Evolutionary conservation across 2,113 vertebrate species (phyloP).

Genomic region (Rostratula benghalensis): DNA sequence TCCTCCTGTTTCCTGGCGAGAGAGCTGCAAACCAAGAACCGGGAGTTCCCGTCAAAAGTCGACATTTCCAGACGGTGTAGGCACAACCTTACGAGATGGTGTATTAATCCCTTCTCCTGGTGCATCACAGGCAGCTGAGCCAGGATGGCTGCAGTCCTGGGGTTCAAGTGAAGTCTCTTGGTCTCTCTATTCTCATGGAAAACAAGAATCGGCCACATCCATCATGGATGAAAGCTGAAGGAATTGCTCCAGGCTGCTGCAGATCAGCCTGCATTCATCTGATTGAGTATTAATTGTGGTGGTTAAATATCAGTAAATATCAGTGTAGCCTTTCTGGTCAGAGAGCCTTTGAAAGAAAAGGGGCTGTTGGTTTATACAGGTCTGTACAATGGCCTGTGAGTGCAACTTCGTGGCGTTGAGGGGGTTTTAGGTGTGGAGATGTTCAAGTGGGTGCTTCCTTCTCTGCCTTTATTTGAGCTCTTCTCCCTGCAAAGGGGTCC

Average conservation of each 20-base stretch:
- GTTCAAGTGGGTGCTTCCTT: background rate
- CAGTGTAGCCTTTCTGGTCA: background rate
- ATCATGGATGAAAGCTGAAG: background rate
- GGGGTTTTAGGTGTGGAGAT: background rate
- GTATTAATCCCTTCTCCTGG: background rate
- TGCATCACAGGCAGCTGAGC: background rate
- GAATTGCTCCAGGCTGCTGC: background rate
- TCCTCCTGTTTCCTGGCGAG: background rate
- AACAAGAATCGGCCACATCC: background rate
- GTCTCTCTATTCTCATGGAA: background rate
- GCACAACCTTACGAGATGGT: background rate
- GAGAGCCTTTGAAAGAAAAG: background rate
- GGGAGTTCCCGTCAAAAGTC: background rate
- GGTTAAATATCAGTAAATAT: fast-evolving
- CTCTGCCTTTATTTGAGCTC: background rate
- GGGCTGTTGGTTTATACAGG: background rate
- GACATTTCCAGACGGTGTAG: background rate
- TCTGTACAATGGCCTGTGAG: background rate
- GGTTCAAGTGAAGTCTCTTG: background rate
- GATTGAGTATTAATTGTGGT: background rate
- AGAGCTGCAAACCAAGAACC: background rate
- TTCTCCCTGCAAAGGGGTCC: fast-evolving
- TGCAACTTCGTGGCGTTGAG: background rate
- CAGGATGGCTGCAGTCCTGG: background rate
- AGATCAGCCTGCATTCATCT: background rate